Evolutionary conservation across 2,888 invertebrate genomes (phyloP), one percentile per base, ranked within the genome.

Genomic region (Cheiracanthium punctorium): DNA sequence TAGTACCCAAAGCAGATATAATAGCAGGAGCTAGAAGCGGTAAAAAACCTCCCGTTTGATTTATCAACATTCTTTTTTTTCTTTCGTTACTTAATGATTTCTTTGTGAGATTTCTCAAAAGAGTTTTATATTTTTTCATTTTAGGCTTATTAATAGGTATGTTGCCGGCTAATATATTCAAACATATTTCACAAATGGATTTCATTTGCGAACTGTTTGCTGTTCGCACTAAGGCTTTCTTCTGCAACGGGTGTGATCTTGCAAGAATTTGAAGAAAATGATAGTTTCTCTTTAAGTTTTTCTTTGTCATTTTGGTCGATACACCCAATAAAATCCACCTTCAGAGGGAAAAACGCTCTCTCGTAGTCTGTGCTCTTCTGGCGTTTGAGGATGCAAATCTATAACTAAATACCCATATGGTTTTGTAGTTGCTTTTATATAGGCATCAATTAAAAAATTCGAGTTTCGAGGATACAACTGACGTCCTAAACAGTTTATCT

Each of bases 331-430:
- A 52, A 88, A 0, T 64, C 86, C 48, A 1, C 29, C 2, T 12
- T 28, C 17, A 24, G 64, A 12, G 14, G 43, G 32, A 75, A 41
- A 64, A 10, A 69, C 29, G 24, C 20, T 67, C 28, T 80, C 52
- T 17, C 88, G 70, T 12, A 88, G 75, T 1, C 89, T 28, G 28
- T 75, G 77, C 17, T 82, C 58, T 29, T 88, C 88, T 0, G 77
- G 29, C 4, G 89, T 89, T 2, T 76, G 58, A 24, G 88, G 88
- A 37, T 88, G 88, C 30, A 89, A 74, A 70, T 90, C 87, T 4
- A 89, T 48, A 1, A 89, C 65, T 43, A 89, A 70, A 87, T 89
- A 89, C 7, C 86, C 87, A 70, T 89, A 88, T 1, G 88, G 89
- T 4, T 58, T 52, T 0, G 30, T 29, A 0, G 88, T 88, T 0